Percentiles rank a stretch among this genome's conserved stretches.
Conservation (phyloP, 1,140 invertebrate genomes). For the Aphis gossypii region DNA sequence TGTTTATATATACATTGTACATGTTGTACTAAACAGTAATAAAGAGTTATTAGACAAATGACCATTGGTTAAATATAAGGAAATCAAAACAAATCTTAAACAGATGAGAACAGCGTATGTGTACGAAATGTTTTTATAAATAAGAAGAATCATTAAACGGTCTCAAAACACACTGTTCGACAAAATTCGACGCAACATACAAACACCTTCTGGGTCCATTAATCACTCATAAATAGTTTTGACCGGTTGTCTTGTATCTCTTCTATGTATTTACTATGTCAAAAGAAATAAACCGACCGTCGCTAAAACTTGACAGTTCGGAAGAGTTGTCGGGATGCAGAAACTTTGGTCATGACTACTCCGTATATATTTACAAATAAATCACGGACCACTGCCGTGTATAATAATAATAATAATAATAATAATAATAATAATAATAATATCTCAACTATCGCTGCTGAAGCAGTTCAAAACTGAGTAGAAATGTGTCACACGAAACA, state of each 20-base stretch:
- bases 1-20: neutral
- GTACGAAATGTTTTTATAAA: neutral
- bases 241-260: slow-evolving; percentile 21
- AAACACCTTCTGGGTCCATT: neutral
- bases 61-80: neutral
- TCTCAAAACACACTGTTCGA: neutral
- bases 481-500: slow-evolving; percentile 37
- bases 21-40: neutral
- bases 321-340: neutral
- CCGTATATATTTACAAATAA: slow-evolving; percentile 44
- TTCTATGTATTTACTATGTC: neutral
- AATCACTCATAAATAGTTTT: slow-evolving; percentile 44
- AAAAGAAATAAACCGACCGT: slow-evolving; percentile 45
- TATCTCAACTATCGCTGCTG: neutral
- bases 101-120: neutral
- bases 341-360: slow-evolving; percentile 20
- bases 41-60: neutral
- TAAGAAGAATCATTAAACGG: neutral
- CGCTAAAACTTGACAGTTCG: slow-evolving; percentile 49
- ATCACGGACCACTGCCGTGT: slow-evolving; percentile 36
- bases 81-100: neutral
- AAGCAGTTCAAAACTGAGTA: slow-evolving; percentile 12
- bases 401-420: slow-evolving; percentile 16
- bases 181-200: neutral
- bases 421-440: slow-evolving; percentile 27